These are phyloP conservation scores for Lagopus muta DNA, from an alignment of 2,113 vertebrate species.

Conservation along the genomic window DNA sequence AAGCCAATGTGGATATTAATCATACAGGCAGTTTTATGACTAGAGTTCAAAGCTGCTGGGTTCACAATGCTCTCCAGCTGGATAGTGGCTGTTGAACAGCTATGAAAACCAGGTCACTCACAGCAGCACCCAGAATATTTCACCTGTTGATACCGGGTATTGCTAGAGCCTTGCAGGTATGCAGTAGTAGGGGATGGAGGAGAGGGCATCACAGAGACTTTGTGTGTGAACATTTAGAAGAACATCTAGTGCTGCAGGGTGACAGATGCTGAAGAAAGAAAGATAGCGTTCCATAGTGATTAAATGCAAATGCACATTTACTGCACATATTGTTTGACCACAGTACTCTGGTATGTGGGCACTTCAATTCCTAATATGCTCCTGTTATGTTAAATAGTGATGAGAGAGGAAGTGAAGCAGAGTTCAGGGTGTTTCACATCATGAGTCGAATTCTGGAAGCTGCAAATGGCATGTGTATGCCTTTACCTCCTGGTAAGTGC, in stretches of 20 bases:
- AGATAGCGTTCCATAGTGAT: neutral
- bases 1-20: neutral
- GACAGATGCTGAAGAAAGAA: neutral
- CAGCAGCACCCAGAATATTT: neutral
- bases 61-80: neutral
- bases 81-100: neutral
- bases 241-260: neutral
- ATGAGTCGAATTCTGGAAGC: constrained; percentile 93
- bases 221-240: neutral
- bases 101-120: neutral
- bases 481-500: constrained; percentile 91
- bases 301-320: neutral
- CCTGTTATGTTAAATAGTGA: constrained; percentile 67
- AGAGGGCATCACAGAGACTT: neutral
- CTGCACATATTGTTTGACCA: fast-evolving
- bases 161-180: neutral
- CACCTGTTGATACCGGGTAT: neutral
- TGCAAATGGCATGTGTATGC: constrained; percentile 84
- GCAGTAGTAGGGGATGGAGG: neutral
- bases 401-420: constrained; percentile 78
- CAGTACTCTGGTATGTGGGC: too few species aligned
- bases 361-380: neutral
- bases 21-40: neutral
- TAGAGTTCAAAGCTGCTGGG: neutral
- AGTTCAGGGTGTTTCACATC: constrained; percentile 86